Conservation (phyloP, 2,113 vertebrate species). For the Xerus inauris region DNA sequence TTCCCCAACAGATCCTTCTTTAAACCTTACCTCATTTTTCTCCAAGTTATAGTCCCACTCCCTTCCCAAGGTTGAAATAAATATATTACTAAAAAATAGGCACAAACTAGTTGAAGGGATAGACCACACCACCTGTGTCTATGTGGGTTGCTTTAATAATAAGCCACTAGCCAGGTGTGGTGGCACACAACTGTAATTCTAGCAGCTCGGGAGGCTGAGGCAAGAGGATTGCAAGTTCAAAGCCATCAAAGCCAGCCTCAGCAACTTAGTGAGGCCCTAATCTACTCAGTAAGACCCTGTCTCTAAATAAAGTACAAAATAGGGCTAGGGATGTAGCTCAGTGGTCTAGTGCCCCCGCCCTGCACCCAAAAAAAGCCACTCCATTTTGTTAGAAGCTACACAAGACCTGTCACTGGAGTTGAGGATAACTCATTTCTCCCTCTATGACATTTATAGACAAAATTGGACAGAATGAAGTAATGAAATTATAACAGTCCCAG, state of each 20-base stretch:
- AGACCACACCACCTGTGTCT: not conserved
- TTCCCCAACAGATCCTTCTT: not conserved
- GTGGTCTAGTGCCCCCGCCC: too few species aligned
- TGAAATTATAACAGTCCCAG: not conserved
- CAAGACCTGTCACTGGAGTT: not conserved
- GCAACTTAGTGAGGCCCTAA: too few species aligned
- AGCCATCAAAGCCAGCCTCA: too few species aligned
- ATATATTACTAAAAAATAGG: conserved; percentile 18
- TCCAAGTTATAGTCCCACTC: not conserved
- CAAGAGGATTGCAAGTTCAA: too few species aligned
- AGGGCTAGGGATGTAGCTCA: too few species aligned
- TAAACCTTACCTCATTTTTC: conserved; percentile 19
- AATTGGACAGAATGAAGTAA: conserved; percentile 30
- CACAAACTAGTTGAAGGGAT: conserved; percentile 22
- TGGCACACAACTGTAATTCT: too few species aligned
- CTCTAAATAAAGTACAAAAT: too few species aligned
- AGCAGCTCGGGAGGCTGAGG: too few species aligned
- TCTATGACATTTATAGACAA: conserved; percentile 22
- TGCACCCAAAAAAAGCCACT: not conserved
- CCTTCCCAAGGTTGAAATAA: not conserved
- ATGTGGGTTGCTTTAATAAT: conserved; percentile 37
- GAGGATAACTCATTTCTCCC: not conserved
- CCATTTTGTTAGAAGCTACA: conserved; percentile 11
- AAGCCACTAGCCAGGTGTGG: not conserved
- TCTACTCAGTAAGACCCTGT: too few species aligned